These are phyloP conservation scores for Acanthurus tractus DNA, from an alignment of 2,797 vertebrate genomes.

Conservation along the genomic window DNA sequence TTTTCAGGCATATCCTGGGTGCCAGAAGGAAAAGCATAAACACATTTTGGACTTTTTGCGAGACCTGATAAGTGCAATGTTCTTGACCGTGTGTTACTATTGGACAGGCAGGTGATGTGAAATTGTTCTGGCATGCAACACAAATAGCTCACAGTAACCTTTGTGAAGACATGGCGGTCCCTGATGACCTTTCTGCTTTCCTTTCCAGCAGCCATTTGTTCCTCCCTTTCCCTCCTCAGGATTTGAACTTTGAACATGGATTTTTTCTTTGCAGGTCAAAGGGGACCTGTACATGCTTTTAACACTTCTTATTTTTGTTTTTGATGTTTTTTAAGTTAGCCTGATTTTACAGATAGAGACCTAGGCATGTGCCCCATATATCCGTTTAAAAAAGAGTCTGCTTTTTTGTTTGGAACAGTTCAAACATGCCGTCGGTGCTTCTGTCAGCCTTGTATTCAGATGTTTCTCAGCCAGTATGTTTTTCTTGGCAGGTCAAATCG, in stretches of 20 bases:
- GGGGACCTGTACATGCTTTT: background rate
- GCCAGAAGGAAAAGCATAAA: background rate
- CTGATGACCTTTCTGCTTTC: constrained; percentile 50
- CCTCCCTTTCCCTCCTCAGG: constrained; percentile 66
- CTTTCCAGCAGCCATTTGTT: constrained; percentile 23
- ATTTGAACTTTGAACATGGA: constrained; percentile 56
- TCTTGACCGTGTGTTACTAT: constrained; percentile 39
- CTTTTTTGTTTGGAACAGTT: constrained; percentile 20
- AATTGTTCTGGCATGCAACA: constrained; percentile 46
- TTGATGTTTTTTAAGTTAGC: background rate
- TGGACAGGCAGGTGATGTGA: constrained; percentile 31
- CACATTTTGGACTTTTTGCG: constrained; percentile 31
- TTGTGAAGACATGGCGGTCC: constrained; percentile 44
- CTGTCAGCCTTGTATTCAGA: constrained; percentile 9
- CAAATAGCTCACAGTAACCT: constrained; percentile 51
- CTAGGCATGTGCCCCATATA: background rate
- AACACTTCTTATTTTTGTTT: constrained; percentile 9
- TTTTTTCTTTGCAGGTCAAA: constrained; percentile 29
- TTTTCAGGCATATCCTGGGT: background rate
- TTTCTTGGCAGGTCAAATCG: constrained; percentile 46
- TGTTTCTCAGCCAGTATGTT: constrained; percentile 33
- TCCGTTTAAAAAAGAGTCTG: constrained; percentile 20
- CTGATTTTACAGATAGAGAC: constrained; percentile 17
- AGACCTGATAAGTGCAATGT: constrained; percentile 13
- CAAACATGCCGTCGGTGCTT: constrained; percentile 33